Base-by-base conservation (phyloP, 2,888 invertebrate species). In the Ormyrus labotus region DNA sequence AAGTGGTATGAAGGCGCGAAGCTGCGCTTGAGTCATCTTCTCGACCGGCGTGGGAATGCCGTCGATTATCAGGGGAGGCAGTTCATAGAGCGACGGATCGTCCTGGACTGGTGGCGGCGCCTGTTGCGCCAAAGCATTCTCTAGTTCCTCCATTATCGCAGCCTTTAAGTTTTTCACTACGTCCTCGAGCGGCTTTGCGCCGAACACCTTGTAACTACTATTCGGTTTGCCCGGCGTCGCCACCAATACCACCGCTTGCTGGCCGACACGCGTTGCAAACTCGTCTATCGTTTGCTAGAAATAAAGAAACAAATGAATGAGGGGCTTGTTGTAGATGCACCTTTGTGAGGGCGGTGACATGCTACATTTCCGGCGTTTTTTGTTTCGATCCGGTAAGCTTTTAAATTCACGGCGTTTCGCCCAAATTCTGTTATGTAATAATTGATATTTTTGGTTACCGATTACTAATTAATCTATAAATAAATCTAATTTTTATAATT, bases 1-100 rank as follows among this genome's bases (percentile, higher is more conserved):
- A 86, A 99, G 94, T 83, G 98, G 98, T 87, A 99, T 99, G 92
- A 99, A 99, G 80, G 98, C 98, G 87, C 99, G 92, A 81, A 99
- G 92, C 92, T 99, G 98, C 75, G 98, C 98, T 93, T 98, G 98
- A 60, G 98, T 99, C 99, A 99, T 99, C 93, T 99, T 99, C 92
- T 99, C 98, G 0, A 99, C 98, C 13, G 98, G 98, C 81, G 98
- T 99, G 83, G 98, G 98, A 90, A 98, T 99, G 83, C 98, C 98
- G 92, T 99, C 98, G 88, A 99, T 97, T 87, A 98, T 97, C 84
- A 99, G 93, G 65, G 98, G 98, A 83, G 99, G 99, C 91, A 99
- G 92, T 92, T 98, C 98, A 92, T 98, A 98, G 78, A 98, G 93
- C 84, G 96, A 95, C 5, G 98, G 97, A 92, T 97, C 98, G 88